Evolutionary conservation across 1,140 invertebrate genomes (phyloP).

Genomic region (Apolygus lucorum): DNA sequence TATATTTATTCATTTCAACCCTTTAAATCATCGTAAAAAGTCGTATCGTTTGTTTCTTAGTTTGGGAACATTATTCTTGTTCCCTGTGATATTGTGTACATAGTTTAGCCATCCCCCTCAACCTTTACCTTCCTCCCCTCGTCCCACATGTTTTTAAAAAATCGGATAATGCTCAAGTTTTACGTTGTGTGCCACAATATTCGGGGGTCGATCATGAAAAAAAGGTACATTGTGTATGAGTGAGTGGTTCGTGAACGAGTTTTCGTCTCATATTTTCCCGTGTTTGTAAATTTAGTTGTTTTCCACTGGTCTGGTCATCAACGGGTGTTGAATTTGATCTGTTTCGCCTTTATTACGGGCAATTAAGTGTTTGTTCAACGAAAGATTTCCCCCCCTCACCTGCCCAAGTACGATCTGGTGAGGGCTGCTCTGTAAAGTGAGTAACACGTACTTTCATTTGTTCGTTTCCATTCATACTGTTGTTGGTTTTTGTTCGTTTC

Average conservation of each 20-base stretch:
- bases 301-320: not conserved
- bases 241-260: not conserved
- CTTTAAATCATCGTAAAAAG: too few species aligned
- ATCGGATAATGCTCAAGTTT: constrained; percentile 2
- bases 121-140: not conserved
- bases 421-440: too few species aligned
- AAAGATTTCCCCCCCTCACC: too few species aligned
- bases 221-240: not conserved
- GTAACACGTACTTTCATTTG: too few species aligned
- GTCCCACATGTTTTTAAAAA: not conserved
- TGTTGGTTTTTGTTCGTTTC: too few species aligned
- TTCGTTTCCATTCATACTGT: too few species aligned
- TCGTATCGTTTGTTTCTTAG: constrained; percentile 22
- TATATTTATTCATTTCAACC: too few species aligned
- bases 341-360: not conserved
- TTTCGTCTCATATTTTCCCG: not conserved
- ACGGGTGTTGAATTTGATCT: not conserved
- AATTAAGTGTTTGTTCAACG: too few species aligned
- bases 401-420: too few species aligned
- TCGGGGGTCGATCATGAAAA: too few species aligned
- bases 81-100: constrained; percentile 11
- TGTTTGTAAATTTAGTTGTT: not conserved
- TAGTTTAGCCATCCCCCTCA: not conserved
- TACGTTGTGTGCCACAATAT: not conserved
- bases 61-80: constrained; percentile 14